Evolutionary conservation across 2,113 vertebrate genomes (phyloP).

Genomic region (Leucosticte australis): DNA sequence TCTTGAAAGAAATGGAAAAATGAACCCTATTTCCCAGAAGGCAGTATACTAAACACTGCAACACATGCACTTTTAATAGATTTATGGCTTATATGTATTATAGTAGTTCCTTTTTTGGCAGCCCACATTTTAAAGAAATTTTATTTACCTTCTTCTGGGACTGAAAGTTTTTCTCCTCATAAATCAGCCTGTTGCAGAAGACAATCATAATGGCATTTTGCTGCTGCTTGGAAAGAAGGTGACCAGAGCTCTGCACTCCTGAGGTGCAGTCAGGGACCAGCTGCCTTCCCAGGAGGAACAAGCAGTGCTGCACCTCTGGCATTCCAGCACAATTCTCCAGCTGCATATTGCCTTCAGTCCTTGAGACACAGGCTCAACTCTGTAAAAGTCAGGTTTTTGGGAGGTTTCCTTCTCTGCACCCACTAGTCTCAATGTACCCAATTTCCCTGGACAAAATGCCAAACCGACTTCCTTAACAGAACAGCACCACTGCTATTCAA

Average conservation of each 20-base stretch:
- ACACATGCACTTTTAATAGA: not conserved
- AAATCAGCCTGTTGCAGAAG: not conserved
- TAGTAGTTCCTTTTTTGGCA: not conserved
- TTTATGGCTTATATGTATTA: not conserved
- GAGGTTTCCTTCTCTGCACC: not conserved
- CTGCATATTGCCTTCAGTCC: not conserved
- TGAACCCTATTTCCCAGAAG: not conserved
- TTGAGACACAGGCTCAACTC: not conserved
- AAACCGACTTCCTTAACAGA: not conserved
- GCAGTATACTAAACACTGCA: not conserved
- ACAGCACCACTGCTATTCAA: not conserved
- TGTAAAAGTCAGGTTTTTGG: not conserved
- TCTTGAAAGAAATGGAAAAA: constrained; percentile 7
- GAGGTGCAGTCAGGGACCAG: not conserved
- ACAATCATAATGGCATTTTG: not conserved
- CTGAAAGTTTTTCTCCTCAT: not conserved
- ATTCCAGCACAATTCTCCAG: not conserved
- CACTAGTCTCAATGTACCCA: not conserved
- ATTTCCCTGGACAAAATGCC: not conserved
- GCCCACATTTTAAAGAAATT: not conserved
- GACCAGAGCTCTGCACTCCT: not conserved
- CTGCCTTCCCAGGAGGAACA: fast-evolving
- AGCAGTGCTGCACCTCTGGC: not conserved
- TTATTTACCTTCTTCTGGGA: not conserved
- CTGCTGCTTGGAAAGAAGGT: not conserved